Evolutionary conservation across 2,888 invertebrate genomes (phyloP), one percentile per base, ranked within the genome.

Genomic region (Dicyrtomina minuta): DNA sequence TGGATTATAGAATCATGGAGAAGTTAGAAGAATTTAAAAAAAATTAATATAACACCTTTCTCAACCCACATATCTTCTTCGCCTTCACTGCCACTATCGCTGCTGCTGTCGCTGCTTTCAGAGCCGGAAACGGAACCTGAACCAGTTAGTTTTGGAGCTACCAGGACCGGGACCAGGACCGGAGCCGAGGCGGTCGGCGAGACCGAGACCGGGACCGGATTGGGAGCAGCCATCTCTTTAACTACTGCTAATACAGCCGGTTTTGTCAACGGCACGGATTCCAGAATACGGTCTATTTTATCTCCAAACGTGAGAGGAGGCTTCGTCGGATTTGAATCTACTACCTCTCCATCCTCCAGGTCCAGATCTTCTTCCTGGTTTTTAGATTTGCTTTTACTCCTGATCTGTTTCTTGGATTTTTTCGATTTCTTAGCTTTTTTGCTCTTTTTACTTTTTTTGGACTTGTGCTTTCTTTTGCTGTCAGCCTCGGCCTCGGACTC

Each of bases 1-100:
- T n/a, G n/a, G n/a, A n/a, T n/a, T n/a, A n/a, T n/a, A n/a, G n/a
- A n/a, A n/a, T n/a, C n/a, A n/a, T n/a, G n/a, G n/a, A n/a, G n/a
- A n/a, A n/a, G n/a, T n/a, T n/a, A n/a, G n/a, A n/a, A n/a, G n/a
- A n/a, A n/a, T n/a, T n/a, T n/a, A n/a, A n/a, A n/a, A n/a, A n/a
- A n/a, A n/a, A n/a, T n/a, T n/a, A n/a, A n/a, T n/a, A n/a, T 62
- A 20, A 13, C 53, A 75, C 74, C 56, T 69, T 76, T 78, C 43
- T 78, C 78, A 4, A 76, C 72, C 78, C 78, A 78, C 43, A 72
- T 44, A 43, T 72, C 76, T 39, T 73, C 75, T 5, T 70, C 71
- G 5, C 8, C 43, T 44, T 44, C 58, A 44, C 65, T 65, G 15
- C 43, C 43, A 64, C 56, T 56, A 10, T 20, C 24, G 53, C 70